Evolutionary conservation across 2,797 vertebrate genomes (phyloP).

Genomic region (Acrocephalus scirpaceus): DNA sequence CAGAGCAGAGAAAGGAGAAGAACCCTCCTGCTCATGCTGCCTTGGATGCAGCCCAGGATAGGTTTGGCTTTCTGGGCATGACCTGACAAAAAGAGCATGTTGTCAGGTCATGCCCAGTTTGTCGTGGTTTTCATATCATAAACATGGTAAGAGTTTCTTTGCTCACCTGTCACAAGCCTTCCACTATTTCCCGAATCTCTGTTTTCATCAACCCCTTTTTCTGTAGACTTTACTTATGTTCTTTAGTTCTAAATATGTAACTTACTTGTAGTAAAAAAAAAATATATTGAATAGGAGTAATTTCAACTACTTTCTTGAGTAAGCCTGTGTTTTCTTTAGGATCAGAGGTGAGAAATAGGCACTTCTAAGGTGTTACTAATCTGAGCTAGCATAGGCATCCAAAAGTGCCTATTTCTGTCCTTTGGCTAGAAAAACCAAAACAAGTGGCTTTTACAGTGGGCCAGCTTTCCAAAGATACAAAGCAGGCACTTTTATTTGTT

Average conservation of each 20-base stretch:
- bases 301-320: background rate
- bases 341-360: background rate
- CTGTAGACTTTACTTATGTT: background rate
- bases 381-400: background rate
- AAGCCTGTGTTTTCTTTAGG: background rate
- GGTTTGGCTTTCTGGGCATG: background rate
- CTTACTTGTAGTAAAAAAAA: background rate
- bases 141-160: background rate
- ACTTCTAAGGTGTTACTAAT: background rate
- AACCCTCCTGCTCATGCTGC: background rate
- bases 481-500: background rate
- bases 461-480: background rate
- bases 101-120: background rate
- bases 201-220: background rate
- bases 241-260: background rate
- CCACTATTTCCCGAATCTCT: background rate
- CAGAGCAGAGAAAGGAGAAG: too few relatives aligned
- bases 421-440: background rate
- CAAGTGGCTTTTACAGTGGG: background rate
- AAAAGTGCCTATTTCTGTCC: background rate
- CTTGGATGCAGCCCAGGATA: background rate
- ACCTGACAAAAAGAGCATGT: too few relatives aligned
- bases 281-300: background rate
- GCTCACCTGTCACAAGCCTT: background rate
- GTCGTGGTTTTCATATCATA: background rate